Evolutionary conservation across 2,888 invertebrate species (phyloP).

Genomic region (Hirtodrosophila alboralis): DNA sequence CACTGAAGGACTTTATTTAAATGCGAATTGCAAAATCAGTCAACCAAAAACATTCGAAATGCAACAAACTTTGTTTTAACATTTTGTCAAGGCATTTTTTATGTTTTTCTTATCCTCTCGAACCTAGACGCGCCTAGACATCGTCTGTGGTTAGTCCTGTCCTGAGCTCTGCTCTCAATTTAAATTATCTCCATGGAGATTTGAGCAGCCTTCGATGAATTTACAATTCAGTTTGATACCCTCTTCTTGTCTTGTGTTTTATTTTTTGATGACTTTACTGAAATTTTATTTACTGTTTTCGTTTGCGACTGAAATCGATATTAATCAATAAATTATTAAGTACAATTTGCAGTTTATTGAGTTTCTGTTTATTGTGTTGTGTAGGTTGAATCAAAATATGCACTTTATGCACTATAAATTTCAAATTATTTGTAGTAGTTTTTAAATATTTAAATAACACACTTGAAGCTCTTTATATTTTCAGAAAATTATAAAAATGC

Average conservation of each 20-base stretch:
- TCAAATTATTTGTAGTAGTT: too few species aligned
- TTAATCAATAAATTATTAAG: slow-evolving; percentile 56
- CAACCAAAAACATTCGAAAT: slow-evolving; percentile 51
- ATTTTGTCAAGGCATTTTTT: slow-evolving; percentile 41
- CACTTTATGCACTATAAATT: too few species aligned
- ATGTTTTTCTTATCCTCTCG: slow-evolving; percentile 2
- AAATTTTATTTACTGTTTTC: slow-evolving; percentile 14
- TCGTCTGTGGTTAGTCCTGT: slow-evolving; percentile 43
- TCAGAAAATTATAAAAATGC: slow-evolving; percentile 14
- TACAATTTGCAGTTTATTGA: slow-evolving; percentile 45
- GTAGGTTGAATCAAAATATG: too few species aligned
- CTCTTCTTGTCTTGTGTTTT: slow-evolving; percentile 16
- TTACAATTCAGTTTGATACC: slow-evolving; percentile 38
- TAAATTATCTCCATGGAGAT: slow-evolving; percentile 80
- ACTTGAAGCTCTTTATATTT: slow-evolving; percentile 8
- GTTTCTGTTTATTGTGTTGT: slow-evolving; percentile 28
- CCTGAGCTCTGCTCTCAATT: slow-evolving; percentile 46
- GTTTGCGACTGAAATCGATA: slow-evolving; percentile 42
- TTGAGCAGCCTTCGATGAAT: slow-evolving; percentile 46
- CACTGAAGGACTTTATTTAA: slow-evolving; percentile 58
- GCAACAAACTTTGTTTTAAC: slow-evolving; percentile 62
- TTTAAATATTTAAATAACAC: background rate
- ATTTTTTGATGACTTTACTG: slow-evolving; percentile 36
- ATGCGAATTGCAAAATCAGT: slow-evolving; percentile 61
- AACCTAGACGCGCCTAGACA: slow-evolving; percentile 40